Base-by-base conservation (phyloP, 2,888 invertebrate genomes). In the Amiota minor region DNA sequence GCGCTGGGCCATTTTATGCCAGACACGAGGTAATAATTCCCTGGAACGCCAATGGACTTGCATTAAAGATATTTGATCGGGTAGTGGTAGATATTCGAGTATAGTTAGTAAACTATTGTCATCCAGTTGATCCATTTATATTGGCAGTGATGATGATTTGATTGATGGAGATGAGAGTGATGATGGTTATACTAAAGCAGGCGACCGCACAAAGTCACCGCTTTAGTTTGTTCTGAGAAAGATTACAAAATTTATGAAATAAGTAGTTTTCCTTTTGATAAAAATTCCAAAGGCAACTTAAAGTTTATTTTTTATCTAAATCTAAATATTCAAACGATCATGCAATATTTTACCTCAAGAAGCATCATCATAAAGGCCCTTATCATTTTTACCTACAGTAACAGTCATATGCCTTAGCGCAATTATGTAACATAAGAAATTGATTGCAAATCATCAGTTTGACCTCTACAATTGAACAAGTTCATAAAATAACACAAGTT, bases 61-160 rank as follows among this genome's bases (percentile, higher is more conserved):
- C 67, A 68, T 68, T n/a, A 68, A 53, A 8, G 53, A 9, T 16
- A 68, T 14, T 23, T 68, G 67, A 53, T 68, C 67, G 50, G 20
- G 4, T 9, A 50, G 23, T 2, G 16, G 4, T 20, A 68, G 35
- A 12, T n/a, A 16, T 0, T 50, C 50, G 9, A 68, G 20, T 14
- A 68, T 18, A 0, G 14, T 50, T 14, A 68, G 53, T 53, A 68
- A 35, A n/a, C 67, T 14, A 23, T 68, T 68, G 50, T 68, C 67
- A 35, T 68, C 67, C 6, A 68, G 23, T 6, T 53, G 50, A 2
- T 68, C 67, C 67, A 68, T 68, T 50, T 16, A 0, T 1, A n/a
- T 0, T 35, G 35, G 10, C 8, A 53, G 14, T 53, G 35, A 35
- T 35, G 35, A 35, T 35, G 35, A 6, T 35, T 35, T 35, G 35